Evolutionary conservation across 2,113 vertebrate genomes (phyloP), one percentile per base, ranked within the genome.

Genomic region (Lepus timidus): DNA sequence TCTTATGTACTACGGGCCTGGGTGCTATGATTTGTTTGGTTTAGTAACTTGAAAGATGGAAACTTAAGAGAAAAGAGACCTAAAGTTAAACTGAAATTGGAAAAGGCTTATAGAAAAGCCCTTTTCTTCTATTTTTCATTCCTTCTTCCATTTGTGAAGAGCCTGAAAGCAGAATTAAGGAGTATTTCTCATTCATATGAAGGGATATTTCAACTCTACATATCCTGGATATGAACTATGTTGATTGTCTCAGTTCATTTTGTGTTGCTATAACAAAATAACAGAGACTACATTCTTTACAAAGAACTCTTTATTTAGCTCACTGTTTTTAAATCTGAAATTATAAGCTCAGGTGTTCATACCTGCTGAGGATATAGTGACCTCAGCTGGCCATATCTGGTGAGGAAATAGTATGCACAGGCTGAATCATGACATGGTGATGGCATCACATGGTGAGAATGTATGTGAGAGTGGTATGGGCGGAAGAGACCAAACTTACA

Each of bases 21-120:
- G 33, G 16, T 64, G 79, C 20, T 31, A 22, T 16, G 55, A 91
- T 88, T 49, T 86, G 49, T 73, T 64, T 27, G 11, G 23, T 55
- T 78, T 11, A 68, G 17, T 75, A 86, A 96, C n/a, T 88, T 96
- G 84, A 76, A 95, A 91, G 22, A 36, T 17, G 36, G 31, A 14
- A 85, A 67, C 71, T 67, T 70, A 52, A 85, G 25, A 65, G 29
- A 86, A 93, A 39, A 90, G 73, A 91, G 76, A 86, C 29, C 14
- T 33, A 85, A 76, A 68, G 58, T 88, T 83, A 75, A 64, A 36
- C 10, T 94, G 61, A 22, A 88, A 93, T 51, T 85, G 10, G 27
- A 85, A 90, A 85, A 51, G 58, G 9, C 39, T 79, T 67, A 29
- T 55, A 19, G 31, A 71, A 88, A 91, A 39, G 20, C 74, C 29